phyloP scores from a whole-genome alignment of 2,797 vertebrate species.

The Typhlichthys subterraneus region DNA sequence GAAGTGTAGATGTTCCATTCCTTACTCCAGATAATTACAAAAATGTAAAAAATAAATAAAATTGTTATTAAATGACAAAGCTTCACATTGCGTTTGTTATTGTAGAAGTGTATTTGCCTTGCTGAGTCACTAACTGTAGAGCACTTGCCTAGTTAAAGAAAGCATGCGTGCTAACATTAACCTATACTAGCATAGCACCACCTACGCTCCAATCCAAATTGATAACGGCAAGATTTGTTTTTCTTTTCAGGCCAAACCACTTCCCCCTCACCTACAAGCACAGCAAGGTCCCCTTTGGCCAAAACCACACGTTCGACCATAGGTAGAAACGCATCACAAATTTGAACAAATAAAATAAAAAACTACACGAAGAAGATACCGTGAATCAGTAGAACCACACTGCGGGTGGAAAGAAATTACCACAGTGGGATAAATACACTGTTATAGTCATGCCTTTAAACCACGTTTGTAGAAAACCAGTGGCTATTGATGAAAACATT shows the following conservation, averaged over 20 bases:
- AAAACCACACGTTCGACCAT: slow-evolving; percentile 75
- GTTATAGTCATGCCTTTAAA: no score
- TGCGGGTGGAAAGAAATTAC: background rate
- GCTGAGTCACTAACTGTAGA: slow-evolving; percentile 44
- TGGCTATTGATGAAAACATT: slow-evolving; percentile 22
- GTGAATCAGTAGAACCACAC: slow-evolving; percentile 1
- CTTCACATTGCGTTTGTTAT: no score
- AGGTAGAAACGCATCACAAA: slow-evolving; percentile 62
- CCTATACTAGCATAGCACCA: slow-evolving; percentile 37
- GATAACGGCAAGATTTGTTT: slow-evolving; percentile 71
- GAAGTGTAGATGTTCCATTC: slow-evolving; percentile 3
- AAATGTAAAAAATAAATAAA: slow-evolving; percentile 1
- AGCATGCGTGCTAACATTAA: slow-evolving; percentile 47
- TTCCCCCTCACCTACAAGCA: slow-evolving; percentile 73
- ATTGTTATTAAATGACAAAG: background rate
- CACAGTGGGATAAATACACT: no score
- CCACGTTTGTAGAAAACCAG: slow-evolving; percentile 7
- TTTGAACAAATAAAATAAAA: slow-evolving; percentile 27
- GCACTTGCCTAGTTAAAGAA: slow-evolving; percentile 6
- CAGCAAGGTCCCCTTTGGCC: slow-evolving; percentile 69
- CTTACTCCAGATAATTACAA: slow-evolving; percentile 8
- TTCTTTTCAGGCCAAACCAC: slow-evolving; percentile 79
- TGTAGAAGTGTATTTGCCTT: slow-evolving; percentile 9
- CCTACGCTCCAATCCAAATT: slow-evolving; percentile 12
- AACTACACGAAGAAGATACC: slow-evolving; percentile 2